Conservation (phyloP, 2,797 vertebrate genomes). For the Aldrovandia affinis region DNA sequence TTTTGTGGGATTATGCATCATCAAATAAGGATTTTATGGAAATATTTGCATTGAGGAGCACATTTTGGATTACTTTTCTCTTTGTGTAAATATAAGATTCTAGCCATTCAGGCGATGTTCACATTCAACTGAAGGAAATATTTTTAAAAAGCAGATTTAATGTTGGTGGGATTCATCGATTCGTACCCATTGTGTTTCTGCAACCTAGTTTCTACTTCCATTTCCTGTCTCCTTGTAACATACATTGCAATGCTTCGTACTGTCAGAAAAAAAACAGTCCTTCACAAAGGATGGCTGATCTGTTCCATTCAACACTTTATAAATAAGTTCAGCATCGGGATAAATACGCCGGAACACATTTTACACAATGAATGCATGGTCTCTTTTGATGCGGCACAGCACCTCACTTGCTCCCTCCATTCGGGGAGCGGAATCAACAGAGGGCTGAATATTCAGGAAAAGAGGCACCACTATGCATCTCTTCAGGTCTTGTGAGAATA, state of each 20-base stretch:
- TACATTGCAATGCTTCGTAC: not conserved
- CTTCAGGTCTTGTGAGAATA: constrained; percentile 39
- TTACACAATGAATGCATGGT: not conserved
- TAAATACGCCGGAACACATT: not conserved
- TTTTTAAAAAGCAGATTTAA: not conserved
- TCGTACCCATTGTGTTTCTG: not conserved
- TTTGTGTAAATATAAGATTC: not conserved
- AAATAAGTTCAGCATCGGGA: not conserved
- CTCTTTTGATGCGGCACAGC: not conserved
- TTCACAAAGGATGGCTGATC: not conserved
- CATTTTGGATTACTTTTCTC: constrained; percentile 20
- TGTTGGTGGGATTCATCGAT: not conserved
- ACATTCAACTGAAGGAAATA: not conserved
- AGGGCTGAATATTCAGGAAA: constrained; percentile 12
- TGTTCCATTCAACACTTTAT: not conserved
- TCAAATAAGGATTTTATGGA: not conserved
- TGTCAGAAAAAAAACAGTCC: not conserved
- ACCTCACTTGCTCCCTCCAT: not conserved
- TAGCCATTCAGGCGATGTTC: not conserved
- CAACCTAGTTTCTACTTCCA: constrained; percentile 12
- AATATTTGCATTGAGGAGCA: not conserved
- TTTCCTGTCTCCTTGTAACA: not conserved
- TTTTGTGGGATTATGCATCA: not conserved
- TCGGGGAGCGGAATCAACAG: constrained; percentile 4
- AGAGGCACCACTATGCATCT: constrained; percentile 27